Base-by-base conservation (phyloP, 2,113 vertebrate genomes). In the Rhynchomys soricoides region DNA sequence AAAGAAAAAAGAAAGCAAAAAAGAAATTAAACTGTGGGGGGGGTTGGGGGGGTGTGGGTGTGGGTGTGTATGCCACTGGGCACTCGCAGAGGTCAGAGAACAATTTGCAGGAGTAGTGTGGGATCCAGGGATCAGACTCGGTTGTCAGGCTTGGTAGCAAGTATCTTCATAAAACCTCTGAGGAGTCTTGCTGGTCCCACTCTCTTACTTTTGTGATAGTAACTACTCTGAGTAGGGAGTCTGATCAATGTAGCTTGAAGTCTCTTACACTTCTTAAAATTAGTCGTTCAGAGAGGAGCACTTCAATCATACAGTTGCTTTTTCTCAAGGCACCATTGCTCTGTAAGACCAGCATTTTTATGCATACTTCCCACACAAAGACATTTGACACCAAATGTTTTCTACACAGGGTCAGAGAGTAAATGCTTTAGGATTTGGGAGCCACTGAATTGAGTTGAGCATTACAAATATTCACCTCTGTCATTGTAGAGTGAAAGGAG, bases 161-260 rank as follows among this genome's bases (percentile, higher is more conserved):
- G 55, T 3, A 19, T 43, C 57, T 43, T 64, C 45, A 45, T 24
- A 40, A 7, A 59, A 15, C 59, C 40, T 9, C 57, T 62, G n/a
- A 45, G 81, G 13, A 26, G 5, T 64, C 82, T 22, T 21, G n/a
- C 26, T 45, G 59, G 57, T 40, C 29, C 82, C 43, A 34, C 29
- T 86, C 29, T 66, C 90, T 94, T 87, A 83, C 87, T 94, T 91
- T 85, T 68, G 21, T 89, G 43, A 95, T 81, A 93, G 48, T 75
- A 86, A 52, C 52, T 74, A 13, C 52, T 37, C 79, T 82, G 31
- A 95, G 31, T 86, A 75, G 31, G 19, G 55, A 21, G 4, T 95
- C 91, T 92, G 45, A 73, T 93, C 70, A 48, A 29, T 50, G 16
- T 87, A 37, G 21, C 40, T 75, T 89, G n/a, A 90, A 92, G 75